Evolutionary conservation across 1,140 invertebrate species (phyloP), one percentile per base, ranked within the genome.

Genomic region (Drosophila takahashii): DNA sequence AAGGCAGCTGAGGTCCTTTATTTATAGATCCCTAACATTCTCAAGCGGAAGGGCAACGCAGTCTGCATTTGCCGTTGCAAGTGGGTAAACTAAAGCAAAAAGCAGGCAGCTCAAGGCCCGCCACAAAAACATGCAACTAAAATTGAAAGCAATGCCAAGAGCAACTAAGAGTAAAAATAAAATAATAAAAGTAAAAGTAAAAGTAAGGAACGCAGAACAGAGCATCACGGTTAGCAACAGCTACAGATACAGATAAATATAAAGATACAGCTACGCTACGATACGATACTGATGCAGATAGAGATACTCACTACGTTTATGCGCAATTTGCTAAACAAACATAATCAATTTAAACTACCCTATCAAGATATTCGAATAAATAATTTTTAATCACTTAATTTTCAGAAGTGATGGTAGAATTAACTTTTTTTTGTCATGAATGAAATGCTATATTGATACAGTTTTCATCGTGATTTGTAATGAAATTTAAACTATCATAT

Each of bases 61-160:
- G 56, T 15, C 42, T 32, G 36, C 65, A 65, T 37, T 36, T 62
- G 29, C 27, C 16, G 48, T 36, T 18, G 32, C 6, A 37, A 29
- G 44, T 45, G 27, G 32, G 13, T 8, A 64, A 75, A 73, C 37
- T 34, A 54, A 29, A 32, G 42, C 15, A 37, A 41, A 29, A 39
- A 39, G 44, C 37, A 37, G 34, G 36, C 67, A 62, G 45, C 50
- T 65, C n/a, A 71, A 59, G 66, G 39, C 42, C 52, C 36, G 44
- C 52, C 51, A 45, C 53, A 42, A 39, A 39, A 53, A 64, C 79
- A 77, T 80, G 78, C 78, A 80, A 71, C 71, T 80, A 81, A 71
- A 81, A 71, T 44, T 69, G 54, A 65, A 75, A 69, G 81, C 70
- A 72, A 83, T 75, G 75, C 57, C 66, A 72, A 65, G 59, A 61